Evolutionary conservation across 2,888 invertebrate species (phyloP).

Genomic region (Agriopis aurantiaria): DNA sequence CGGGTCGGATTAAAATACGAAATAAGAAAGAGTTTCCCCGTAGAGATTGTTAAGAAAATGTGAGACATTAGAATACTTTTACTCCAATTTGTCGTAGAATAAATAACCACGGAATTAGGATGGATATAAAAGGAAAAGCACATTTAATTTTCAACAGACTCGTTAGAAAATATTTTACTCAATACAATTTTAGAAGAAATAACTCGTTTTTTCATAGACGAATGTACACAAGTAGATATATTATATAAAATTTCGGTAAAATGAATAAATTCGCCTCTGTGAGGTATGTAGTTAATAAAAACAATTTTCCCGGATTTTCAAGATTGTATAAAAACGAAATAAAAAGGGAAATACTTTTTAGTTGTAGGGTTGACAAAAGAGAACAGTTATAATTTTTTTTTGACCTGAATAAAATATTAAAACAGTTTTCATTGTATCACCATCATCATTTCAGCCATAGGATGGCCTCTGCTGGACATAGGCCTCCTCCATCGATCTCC

Average conservation of each 20-base stretch:
- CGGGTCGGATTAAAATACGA: constrained; percentile 66
- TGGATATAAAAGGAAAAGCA: constrained; percentile 21
- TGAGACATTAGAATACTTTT: constrained; percentile 47
- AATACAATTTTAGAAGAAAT: constrained; percentile 15
- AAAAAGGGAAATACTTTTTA: not conserved
- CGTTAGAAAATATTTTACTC: constrained; percentile 12
- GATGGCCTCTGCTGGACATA: too few relatives aligned
- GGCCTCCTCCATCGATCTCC: too few relatives aligned
- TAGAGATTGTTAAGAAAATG: constrained; percentile 54
- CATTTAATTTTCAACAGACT: constrained; percentile 20
- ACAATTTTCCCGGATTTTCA: constrained; percentile 16
- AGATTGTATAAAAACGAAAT: constrained; percentile 1
- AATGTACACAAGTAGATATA: not conserved
- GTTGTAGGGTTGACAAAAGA: constrained; percentile 3
- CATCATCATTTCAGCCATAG: too few relatives aligned
- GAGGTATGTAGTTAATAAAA: constrained; percentile 22
- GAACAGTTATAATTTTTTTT: too few relatives aligned
- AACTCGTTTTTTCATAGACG: constrained; percentile 11
- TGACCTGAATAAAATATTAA: too few relatives aligned
- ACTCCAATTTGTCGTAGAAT: constrained; percentile 39
- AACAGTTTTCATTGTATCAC: too few relatives aligned
- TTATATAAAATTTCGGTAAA: constrained; percentile 3
- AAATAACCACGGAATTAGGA: constrained; percentile 40
- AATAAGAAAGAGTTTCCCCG: constrained; percentile 62
- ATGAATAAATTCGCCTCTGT: constrained; percentile 17